Evolutionary conservation across 2,797 vertebrate species (phyloP).

Genomic region (Chloroceryle inda): DNA sequence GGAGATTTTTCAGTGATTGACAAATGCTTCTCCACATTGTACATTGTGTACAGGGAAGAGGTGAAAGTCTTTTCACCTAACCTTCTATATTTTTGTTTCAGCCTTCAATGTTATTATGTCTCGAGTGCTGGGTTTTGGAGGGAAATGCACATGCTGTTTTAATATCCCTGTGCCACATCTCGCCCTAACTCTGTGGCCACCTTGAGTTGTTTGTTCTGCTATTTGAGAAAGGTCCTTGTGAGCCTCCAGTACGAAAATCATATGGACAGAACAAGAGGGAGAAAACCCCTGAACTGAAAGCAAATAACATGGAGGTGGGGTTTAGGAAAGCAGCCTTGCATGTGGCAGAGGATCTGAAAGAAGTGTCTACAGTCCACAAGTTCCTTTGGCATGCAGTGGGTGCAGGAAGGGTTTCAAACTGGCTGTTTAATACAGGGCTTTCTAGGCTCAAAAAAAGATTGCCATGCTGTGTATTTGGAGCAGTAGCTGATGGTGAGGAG

Average conservation of each 20-base stretch:
- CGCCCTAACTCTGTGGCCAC: not conserved
- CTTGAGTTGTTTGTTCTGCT: constrained; percentile 1
- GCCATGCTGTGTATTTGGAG: not conserved
- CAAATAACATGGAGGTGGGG: not conserved
- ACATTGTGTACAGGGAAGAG: not conserved
- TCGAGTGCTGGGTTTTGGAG: constrained; percentile 1
- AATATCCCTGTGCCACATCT: not conserved
- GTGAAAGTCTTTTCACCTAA: not conserved
- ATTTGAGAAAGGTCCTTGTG: not conserved
- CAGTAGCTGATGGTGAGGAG: not conserved
- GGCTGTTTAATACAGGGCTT: not conserved
- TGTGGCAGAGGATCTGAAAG: not conserved
- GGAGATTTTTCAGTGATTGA: not conserved
- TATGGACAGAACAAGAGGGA: not conserved
- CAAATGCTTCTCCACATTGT: not conserved
- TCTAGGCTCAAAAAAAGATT: not conserved
- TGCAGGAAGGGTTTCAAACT: not conserved
- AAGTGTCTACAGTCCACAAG: not conserved
- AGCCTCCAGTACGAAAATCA: not conserved
- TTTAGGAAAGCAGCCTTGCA: not conserved
- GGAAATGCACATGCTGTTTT: not conserved
- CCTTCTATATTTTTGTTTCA: constrained; percentile 11
- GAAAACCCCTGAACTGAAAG: not conserved
- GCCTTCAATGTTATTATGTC: not conserved
- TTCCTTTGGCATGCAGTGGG: not conserved